Evolutionary conservation across 2,113 vertebrate genomes (phyloP).

Genomic region (Salvelinus namaycush): DNA sequence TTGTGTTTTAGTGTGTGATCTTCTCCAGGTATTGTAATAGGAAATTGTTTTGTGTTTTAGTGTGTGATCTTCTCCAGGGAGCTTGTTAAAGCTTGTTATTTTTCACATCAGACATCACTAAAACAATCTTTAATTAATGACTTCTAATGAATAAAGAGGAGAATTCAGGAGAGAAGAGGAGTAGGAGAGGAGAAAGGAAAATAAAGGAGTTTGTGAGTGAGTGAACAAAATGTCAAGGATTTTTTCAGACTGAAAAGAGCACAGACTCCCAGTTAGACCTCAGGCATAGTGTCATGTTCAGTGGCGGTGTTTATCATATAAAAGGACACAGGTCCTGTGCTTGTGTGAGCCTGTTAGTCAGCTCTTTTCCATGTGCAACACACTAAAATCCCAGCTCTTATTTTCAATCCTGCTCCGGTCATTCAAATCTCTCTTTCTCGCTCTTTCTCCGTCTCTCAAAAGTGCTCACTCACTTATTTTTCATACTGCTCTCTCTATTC

Average conservation of each 20-base stretch:
- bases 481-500: no score
- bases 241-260: background rate
- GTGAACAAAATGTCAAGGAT: background rate
- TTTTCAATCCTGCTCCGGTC: no score
- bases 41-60: slow-evolving; percentile 80
- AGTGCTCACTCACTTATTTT: no score
- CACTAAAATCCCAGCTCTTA: no score
- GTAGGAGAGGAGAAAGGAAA: background rate
- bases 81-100: slow-evolving; percentile 64
- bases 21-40: slow-evolving; percentile 77
- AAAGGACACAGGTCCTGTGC: no score
- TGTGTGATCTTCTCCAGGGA: slow-evolving; percentile 54
- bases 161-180: slow-evolving; percentile 2
- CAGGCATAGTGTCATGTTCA: no score
- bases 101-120: slow-evolving; percentile 55
- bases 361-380: no score
- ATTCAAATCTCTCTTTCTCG: no score
- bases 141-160: slow-evolving; percentile 61
- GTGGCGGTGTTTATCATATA: no score
- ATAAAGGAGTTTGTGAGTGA: background rate
- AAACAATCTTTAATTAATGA: slow-evolving; percentile 72
- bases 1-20: slow-evolving; percentile 78
- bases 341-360: no score
- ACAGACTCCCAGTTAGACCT: background rate
- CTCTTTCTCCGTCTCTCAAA: no score